Conservation (phyloP, 2,888 invertebrate genomes). For the Liodrosophila aerea region DNA sequence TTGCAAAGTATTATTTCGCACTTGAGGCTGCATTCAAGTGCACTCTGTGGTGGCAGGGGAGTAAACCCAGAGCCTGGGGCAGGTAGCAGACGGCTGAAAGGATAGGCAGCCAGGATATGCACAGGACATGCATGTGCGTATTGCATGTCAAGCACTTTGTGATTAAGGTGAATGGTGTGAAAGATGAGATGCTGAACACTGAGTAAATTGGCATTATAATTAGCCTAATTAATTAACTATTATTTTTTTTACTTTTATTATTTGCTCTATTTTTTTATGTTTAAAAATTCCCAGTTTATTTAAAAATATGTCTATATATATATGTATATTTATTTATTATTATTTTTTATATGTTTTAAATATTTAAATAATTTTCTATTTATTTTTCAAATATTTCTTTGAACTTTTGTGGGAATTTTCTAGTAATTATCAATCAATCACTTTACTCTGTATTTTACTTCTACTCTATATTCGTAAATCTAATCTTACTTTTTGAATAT, state of each 20-base stretch:
- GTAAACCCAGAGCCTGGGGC: constrained; percentile 19
- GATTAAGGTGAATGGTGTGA: constrained; percentile 4
- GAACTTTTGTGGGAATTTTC: too few species aligned
- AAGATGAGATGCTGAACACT: neutral
- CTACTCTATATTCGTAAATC: too few species aligned
- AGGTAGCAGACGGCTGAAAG: constrained; percentile 36
- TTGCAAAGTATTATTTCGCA: constrained; percentile 58
- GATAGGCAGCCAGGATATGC: constrained; percentile 12
- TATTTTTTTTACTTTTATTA: neutral
- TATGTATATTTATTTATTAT: too few species aligned
- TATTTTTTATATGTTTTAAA: too few species aligned
- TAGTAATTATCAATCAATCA: too few species aligned
- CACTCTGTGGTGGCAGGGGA: neutral
- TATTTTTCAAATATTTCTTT: too few species aligned
- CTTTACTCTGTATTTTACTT: too few species aligned
- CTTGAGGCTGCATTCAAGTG: constrained; percentile 69
- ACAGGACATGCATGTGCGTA: constrained; percentile 24
- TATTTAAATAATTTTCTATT: too few species aligned
- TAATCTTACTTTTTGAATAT: too few species aligned
- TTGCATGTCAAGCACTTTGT: constrained; percentile 32
- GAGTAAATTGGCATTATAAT: constrained; percentile 21
- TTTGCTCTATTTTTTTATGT: too few species aligned
- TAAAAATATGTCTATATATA: too few species aligned
- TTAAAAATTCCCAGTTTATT: too few species aligned
- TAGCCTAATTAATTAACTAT: constrained; percentile 17